Conservation (phyloP, 2,888 invertebrate species). For the Hirtodrosophila histrioides region DNA sequence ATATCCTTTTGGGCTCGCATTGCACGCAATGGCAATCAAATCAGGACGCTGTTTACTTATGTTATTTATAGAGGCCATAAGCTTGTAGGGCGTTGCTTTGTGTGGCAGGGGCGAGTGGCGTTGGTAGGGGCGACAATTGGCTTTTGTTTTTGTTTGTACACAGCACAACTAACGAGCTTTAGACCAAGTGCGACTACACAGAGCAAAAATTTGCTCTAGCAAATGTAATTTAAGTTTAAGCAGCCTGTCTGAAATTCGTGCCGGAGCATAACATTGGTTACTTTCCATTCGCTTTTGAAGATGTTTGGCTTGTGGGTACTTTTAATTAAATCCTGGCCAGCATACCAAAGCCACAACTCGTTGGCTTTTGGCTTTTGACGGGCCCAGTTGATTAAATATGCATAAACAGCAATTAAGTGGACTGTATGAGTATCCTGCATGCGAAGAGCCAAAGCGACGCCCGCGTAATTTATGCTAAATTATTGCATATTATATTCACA, state of each 20-base stretch:
- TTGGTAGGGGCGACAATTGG: constrained; percentile 23
- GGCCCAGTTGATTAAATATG: constrained; percentile 62
- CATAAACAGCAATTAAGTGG: constrained; percentile 67
- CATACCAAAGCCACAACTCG: constrained; percentile 1
- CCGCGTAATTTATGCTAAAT: constrained; percentile 67
- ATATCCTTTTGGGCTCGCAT: constrained; percentile 42
- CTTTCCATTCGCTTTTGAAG: constrained; percentile 11
- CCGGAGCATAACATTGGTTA: constrained; percentile 32
- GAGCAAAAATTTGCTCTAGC: background rate
- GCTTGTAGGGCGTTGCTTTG: background rate
- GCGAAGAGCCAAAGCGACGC: no score
- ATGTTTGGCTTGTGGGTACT: constrained; percentile 9
- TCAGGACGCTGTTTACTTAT: constrained; percentile 43
- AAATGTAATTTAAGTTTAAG: constrained; percentile 19
- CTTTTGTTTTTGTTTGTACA: constrained; percentile 16
- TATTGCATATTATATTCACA: constrained; percentile 60
- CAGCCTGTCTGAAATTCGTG: constrained; percentile 39
- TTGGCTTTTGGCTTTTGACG: constrained; percentile 20
- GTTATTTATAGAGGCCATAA: constrained; percentile 38
- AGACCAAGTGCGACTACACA: background rate
- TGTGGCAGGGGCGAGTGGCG: background rate
- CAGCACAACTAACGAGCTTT: constrained; percentile 5
- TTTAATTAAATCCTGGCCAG: constrained; percentile 39
- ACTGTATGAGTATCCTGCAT: constrained; percentile 26
- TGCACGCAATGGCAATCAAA: constrained; percentile 56